Base-by-base conservation (phyloP, 2,888 invertebrate species). In the Achlya flavicornis region DNA sequence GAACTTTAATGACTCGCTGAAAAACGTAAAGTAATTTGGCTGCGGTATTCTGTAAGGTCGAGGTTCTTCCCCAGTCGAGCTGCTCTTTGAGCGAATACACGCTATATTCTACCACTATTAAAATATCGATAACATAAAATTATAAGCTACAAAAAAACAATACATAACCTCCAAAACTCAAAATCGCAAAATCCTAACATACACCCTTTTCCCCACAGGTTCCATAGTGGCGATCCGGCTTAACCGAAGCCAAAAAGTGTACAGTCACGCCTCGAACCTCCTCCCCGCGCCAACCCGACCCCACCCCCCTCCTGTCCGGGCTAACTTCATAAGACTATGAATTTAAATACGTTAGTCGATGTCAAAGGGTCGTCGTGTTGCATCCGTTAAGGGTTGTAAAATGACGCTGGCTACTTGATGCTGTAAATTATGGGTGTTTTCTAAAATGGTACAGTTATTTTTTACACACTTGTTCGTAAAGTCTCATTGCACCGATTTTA, bases 311-410 rank as follows among this genome's bases (percentile, higher is more conserved):
- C 77, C 78, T 64, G 80, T 71, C 81, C 84, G 75, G 86, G 87
- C 89, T 91, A 91, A 93, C 92, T 93, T 92, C 91, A 93, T 93
- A 93, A 93, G 92, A 92, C 92, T 92, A 93, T 93, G 93, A 93
- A 92, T 93, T 93, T 93, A 93, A 93, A 93, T 93, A 93, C 92
- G 91, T 92, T 92, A 91, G 88, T 84, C 89, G 91, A 89, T 92
- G 92, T 92, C 92, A 92, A 92, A 92, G 91, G 89, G 90, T 89
- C 83, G 80, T 73, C 76, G 83, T 80, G 88, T 85, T 90, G 88
- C 89, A 86, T 84, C 83, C 79, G 80, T 78, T 81, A 73, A 74
- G 70, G 65, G 63, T 32, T 53, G 32, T 89, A 90, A 87, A 83
- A 86, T 88, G 79, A 35, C 75, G 76, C 79, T 70, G 10, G 26